Conservation (phyloP, 2,113 vertebrate genomes). For the Delphinapterus leucas region DNA sequence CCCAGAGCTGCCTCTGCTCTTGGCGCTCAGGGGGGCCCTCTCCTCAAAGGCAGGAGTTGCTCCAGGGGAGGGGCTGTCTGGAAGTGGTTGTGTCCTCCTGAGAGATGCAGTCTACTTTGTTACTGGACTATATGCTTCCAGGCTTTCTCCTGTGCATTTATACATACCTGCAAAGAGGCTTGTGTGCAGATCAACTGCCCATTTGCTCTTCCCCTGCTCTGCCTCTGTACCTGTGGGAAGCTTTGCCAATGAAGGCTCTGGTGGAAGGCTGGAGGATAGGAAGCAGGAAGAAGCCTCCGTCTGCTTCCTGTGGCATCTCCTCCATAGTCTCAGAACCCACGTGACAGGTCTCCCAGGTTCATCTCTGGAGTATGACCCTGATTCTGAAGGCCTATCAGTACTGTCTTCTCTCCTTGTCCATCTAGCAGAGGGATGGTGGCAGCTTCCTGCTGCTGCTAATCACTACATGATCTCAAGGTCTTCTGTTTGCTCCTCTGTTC, state of each 20-base stretch:
- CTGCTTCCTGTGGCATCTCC: not conserved
- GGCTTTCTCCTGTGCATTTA: not conserved
- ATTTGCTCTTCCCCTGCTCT: not conserved
- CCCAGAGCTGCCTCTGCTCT: not conserved
- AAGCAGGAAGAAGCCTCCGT: not conserved
- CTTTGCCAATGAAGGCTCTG: not conserved
- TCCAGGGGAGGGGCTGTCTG: not conserved
- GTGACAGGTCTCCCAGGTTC: not conserved
- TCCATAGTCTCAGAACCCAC: not conserved
- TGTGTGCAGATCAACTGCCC: not conserved
- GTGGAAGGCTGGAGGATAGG: not conserved
- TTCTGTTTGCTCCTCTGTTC: not conserved
- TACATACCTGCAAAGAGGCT: not conserved
- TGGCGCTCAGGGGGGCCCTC: fast-evolving
- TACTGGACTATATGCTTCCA: not conserved
- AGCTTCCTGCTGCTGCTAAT: not conserved
- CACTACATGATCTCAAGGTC: not conserved
- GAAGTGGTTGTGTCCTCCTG: not conserved
- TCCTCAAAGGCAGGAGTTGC: not conserved
- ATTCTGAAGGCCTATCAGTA: not conserved
- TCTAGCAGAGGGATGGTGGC: not conserved
- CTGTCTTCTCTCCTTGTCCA: not conserved
- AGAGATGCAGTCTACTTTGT: not conserved
- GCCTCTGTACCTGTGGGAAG: not conserved
- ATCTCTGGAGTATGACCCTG: not conserved